These are phyloP conservation scores for Lamprologus tigripictilis DNA, from an alignment of 2,113 vertebrate species.

Conservation along the genomic window DNA sequence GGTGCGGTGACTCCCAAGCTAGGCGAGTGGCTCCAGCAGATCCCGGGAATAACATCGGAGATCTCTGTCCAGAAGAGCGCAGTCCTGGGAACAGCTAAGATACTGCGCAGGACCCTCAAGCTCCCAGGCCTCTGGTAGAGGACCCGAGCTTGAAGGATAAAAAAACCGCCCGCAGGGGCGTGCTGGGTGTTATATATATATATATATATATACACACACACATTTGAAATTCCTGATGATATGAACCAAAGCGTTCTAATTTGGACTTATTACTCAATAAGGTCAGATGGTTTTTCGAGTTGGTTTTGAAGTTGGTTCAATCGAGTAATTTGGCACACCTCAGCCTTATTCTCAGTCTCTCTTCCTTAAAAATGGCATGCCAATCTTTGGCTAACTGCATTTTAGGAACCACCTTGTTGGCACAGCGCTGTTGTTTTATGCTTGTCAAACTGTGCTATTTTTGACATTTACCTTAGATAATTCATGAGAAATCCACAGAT, in stretches of 20 bases:
- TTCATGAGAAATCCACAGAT: neutral
- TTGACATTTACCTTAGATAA: neutral
- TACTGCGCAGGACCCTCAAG: too few species aligned
- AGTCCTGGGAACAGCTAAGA: too few species aligned
- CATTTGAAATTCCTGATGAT: neutral
- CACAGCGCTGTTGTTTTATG: neutral
- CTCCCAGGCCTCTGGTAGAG: too few species aligned
- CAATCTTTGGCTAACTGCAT: rapidly evolving
- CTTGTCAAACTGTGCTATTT: neutral
- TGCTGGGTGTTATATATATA: too few species aligned
- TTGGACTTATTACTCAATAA: rapidly evolving
- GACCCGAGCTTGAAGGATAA: too few species aligned
- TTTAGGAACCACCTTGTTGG: neutral
- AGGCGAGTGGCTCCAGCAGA: too few species aligned
- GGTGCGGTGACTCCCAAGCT: too few species aligned
- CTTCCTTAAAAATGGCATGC: rapidly evolving
- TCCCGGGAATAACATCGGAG: too few species aligned
- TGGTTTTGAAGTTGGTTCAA: neutral
- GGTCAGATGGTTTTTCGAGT: neutral
- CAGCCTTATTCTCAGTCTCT: neutral
- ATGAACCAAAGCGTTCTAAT: neutral
- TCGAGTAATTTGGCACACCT: neutral
- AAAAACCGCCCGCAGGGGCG: too few species aligned
- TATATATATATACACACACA: rapidly evolving
- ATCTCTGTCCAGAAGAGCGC: too few species aligned